Evolutionary conservation across 1,140 invertebrate species (phyloP), one percentile per base, ranked within the genome.

Genomic region (Cyrtorhinus lividipennis): DNA sequence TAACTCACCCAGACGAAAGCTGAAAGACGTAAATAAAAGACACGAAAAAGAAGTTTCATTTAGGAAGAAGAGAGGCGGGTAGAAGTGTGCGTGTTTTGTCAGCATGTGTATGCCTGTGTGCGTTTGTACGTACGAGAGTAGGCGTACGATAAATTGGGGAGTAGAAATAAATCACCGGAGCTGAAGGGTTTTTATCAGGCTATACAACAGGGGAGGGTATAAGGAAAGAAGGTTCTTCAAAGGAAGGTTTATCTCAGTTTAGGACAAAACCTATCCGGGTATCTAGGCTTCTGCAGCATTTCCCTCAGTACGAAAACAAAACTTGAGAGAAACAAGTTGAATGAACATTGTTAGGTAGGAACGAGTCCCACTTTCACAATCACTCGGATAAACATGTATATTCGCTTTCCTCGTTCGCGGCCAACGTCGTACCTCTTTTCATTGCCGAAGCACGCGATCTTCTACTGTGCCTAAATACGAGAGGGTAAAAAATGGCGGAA

Each of bases 21-120:
- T 44, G n/a, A 44, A 44, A 44, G 38, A 44, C 38, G 38, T 44
- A 44, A 44, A 44, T 44, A 44, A 44, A 44, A 10, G 38, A 44
- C 8, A 8, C 38, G 59, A 61, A 46, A 61, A 27, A 61, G 46
- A 61, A 25, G 59, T 61, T 22, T 27, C 30, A 61, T 27, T 23
- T 61, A 20, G 44, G 20, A 22, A 46, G 59, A 2, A 1, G 8
- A 20, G 38, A 61, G 30, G 24, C 22, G 59, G 22, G 26, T 27
- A 45, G 38, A 24, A 24, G 56, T 24, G 56, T 18, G 23, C 23
- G 56, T 58, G 38, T 44, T n/a, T 44, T n/a, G 38, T 44, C 38
- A n/a, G n/a, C 8, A 8, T 44, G 38, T 44, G 38, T 44, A n/a
- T 44, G 38, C 38, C 8, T 44, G n/a, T n/a, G 38, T 44, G 38